Conservation (phyloP, 2,113 vertebrate genomes). For the Gracilinanus agilis region DNA sequence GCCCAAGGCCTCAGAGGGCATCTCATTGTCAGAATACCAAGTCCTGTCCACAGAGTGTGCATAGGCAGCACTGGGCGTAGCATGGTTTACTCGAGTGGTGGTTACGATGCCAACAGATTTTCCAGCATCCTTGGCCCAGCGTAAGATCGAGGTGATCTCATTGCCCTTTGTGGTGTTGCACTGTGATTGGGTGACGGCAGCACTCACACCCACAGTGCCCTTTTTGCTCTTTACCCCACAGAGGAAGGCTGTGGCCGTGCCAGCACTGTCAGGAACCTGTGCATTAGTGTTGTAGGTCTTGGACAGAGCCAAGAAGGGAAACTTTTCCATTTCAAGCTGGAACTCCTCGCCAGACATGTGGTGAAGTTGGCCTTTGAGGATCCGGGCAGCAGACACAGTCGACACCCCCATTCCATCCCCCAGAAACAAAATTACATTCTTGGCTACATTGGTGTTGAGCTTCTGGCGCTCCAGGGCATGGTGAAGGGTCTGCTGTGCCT, state of each 20-base stretch:
- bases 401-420: slow-evolving; percentile 97
- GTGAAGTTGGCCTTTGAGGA: slow-evolving; percentile 95
- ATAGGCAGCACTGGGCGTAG: slow-evolving; percentile 95
- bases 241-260: slow-evolving; percentile 95
- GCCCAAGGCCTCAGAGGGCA: slow-evolving; percentile 91
- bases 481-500: slow-evolving; percentile 91
- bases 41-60: slow-evolving; percentile 95
- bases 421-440: slow-evolving; percentile 96
- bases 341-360: slow-evolving; percentile 91
- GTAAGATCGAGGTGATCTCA: slow-evolving; percentile 96
- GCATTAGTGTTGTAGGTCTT: slow-evolving; percentile 99
- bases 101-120: slow-evolving; percentile 97
- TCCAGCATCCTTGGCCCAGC: slow-evolving; percentile 95
- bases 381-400: slow-evolving; percentile 95
- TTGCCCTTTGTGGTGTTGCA: slow-evolving; percentile 96
- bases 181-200: slow-evolving; percentile 88
- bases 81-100: slow-evolving; percentile 95
- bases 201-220: slow-evolving; percentile 94
- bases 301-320: slow-evolving; percentile 94
- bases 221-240: slow-evolving; percentile 98
- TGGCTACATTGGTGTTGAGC: slow-evolving; percentile 92
- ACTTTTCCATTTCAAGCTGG: slow-evolving; percentile 96
- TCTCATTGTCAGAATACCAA: slow-evolving; percentile 96
- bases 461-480: slow-evolving; percentile 87
- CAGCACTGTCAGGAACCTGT: slow-evolving; percentile 96